phyloP scores from a whole-genome alignment of 2,113 vertebrate species.

The Grus americana region DNA sequence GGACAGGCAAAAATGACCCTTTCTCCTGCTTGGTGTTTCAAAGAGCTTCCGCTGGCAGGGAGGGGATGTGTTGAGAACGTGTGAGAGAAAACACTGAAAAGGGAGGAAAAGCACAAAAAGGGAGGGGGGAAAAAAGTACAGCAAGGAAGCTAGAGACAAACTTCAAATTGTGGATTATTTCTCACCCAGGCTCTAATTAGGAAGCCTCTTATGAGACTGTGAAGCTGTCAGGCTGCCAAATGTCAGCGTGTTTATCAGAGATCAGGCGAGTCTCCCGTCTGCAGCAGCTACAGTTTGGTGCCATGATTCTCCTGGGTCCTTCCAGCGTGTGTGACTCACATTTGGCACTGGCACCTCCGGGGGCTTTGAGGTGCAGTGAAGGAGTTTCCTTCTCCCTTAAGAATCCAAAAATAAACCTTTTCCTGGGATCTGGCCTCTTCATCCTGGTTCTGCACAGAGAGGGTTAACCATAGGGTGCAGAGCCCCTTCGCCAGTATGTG shows the following conservation, averaged over 20 bases:
- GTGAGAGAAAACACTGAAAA: background rate
- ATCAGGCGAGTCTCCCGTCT: background rate
- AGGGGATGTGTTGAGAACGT: background rate
- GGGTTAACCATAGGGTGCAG: slow-evolving; percentile 33
- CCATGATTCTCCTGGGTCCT: background rate
- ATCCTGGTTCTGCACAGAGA: background rate
- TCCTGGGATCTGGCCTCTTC: background rate
- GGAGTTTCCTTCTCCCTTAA: background rate
- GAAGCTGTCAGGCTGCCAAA: slow-evolving; percentile 66
- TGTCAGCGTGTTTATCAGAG: slow-evolving; percentile 26
- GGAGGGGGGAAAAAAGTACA: background rate
- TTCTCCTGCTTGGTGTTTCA: background rate
- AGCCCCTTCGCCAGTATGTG: background rate
- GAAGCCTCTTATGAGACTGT: slow-evolving; percentile 52
- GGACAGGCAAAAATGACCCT: background rate
- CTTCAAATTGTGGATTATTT: slow-evolving; percentile 46
- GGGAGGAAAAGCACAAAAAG: background rate
- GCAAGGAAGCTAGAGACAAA: slow-evolving; percentile 39
- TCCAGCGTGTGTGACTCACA: background rate
- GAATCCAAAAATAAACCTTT: background rate
- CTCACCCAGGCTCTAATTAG: slow-evolving; percentile 68
- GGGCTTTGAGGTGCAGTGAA: background rate
- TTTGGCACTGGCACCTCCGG: background rate
- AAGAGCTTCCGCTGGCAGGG: background rate
- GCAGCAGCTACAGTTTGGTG: background rate